Percentiles rank a stretch among this genome's conserved stretches.
phyloP scores from a whole-genome alignment of 1,140 invertebrate genomes.

The Leptonema lineaticorne region DNA sequence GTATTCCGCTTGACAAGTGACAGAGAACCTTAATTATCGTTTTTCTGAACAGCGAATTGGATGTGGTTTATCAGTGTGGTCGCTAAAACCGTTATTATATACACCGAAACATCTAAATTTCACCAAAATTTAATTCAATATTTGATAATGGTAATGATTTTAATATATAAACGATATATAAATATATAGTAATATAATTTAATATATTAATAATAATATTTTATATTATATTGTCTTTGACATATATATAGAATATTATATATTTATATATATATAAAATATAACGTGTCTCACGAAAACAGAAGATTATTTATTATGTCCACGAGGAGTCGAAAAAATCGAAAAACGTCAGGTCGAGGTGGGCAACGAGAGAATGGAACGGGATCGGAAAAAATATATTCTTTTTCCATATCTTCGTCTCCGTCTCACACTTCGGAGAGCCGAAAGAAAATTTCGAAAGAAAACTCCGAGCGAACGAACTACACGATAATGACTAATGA shows the following conservation, averaged over 20 bases:
- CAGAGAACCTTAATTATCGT: not conserved
- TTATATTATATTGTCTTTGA: too few relatives aligned
- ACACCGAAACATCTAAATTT: too few relatives aligned
- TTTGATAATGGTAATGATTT: too few relatives aligned
- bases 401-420: not conserved
- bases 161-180: too few relatives aligned
- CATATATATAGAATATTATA: too few relatives aligned
- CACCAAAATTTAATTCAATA: too few relatives aligned
- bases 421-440: not conserved
- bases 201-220: too few relatives aligned
- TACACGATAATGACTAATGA: not conserved
- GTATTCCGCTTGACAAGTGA: not conserved
- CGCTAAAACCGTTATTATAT: too few relatives aligned
- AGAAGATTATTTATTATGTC: slow-evolving; percentile 1
- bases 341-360: too few relatives aligned
- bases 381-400: not conserved
- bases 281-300: not conserved
- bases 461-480: not conserved
- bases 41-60: not conserved
- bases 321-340: not conserved
- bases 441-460: not conserved
- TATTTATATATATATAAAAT: too few relatives aligned
- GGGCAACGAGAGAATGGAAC: too few relatives aligned
- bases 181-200: too few relatives aligned
- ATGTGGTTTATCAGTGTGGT: not conserved